Base-by-base conservation (phyloP, 2,113 vertebrate genomes). In the Poecile atricapillus region DNA sequence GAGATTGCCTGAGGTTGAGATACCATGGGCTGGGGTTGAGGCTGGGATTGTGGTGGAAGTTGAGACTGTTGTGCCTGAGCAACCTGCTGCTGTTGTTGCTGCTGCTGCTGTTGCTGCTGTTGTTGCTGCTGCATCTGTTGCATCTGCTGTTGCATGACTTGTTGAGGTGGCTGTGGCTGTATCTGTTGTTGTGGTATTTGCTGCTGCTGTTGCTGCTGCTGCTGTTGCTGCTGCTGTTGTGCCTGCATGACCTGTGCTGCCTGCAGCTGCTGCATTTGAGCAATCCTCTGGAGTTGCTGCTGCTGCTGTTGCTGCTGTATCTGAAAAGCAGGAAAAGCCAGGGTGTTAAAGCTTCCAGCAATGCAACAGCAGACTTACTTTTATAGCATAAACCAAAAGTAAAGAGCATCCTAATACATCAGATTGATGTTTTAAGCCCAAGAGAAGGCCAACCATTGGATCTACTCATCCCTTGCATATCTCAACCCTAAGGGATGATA, bases 121-220 rank as follows among this genome's bases (percentile, higher is more conserved):
- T 98, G 97, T 11, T 98, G 97, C 80, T 98, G 98, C 31, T 98
- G 98, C 55, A 98, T 96, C 56, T 98, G 98, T 28, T 98, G 98
- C 14, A 98, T 97, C 33, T 98, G 98, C 81, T 98, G 98, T 10
- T 98, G 98, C 71, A 98, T 96, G 39, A 97, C 82, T 92, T 98
- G 98, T 4, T 98, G 95, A 78, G 98, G 96, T 86, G 97, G 96
- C 39, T 98, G 98, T 71, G 98, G 98, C 65, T 98, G 98, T 56
- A 98, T 97, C 18, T 98, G 97, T 11, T 98, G 97, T 7, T 97
- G 98, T 17, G 97, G 97, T 18, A 98, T 94, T 17, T 97, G 97
- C 4, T 97, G 97, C 78, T 98, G 98, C 8, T 98, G 96, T 18
- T 97, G 98, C n/a, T 97, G 92, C 60, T 97, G 97, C 43, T 94